Percentiles rank a stretch among this genome's conserved stretches.
Conservation (phyloP, 2,888 invertebrate species). For the Dolomedes plantarius region DNA sequence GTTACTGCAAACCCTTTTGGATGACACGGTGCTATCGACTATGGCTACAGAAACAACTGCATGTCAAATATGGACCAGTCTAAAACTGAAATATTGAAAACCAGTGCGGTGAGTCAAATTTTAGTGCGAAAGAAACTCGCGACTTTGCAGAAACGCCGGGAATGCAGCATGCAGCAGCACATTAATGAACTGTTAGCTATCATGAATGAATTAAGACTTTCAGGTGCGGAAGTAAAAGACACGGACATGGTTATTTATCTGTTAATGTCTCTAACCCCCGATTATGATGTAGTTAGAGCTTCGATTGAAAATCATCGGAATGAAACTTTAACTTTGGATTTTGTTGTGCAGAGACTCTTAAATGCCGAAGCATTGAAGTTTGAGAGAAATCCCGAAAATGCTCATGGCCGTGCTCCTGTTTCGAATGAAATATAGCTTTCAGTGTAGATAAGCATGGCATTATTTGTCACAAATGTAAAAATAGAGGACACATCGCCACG, state of each 20-base stretch:
- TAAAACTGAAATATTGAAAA: slow-evolving; percentile 6
- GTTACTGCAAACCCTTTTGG: slow-evolving; percentile 8
- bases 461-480: slow-evolving; percentile 14
- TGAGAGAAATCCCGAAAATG: slow-evolving; percentile 20
- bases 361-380: slow-evolving; percentile 23
- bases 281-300: slow-evolving; percentile 13
- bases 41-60: not conserved
- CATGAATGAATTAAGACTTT: not conserved
- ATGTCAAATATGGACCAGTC: not conserved
- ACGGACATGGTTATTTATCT: not conserved
- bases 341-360: slow-evolving; percentile 27
- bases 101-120: slow-evolving; percentile 6
- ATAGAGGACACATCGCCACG: slow-evolving; percentile 12
- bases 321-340: slow-evolving; percentile 25
- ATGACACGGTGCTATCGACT: slow-evolving; percentile 19
- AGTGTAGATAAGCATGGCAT: slow-evolving; percentile 19
- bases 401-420: not conserved
- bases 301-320: slow-evolving; percentile 25
- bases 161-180: slow-evolving; percentile 9
- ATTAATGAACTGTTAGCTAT: not conserved
- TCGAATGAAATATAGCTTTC: slow-evolving; percentile 24
- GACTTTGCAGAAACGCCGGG: not conserved
- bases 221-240: not conserved
- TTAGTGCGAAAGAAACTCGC: not conserved
- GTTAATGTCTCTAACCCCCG: no score